A percentile compares a stretch with the other conserved stretches of the same genome.
These are phyloP conservation scores for Gadopsis bispinosus DNA, from an alignment of 2,797 vertebrate species.

Conservation along the genomic window DNA sequence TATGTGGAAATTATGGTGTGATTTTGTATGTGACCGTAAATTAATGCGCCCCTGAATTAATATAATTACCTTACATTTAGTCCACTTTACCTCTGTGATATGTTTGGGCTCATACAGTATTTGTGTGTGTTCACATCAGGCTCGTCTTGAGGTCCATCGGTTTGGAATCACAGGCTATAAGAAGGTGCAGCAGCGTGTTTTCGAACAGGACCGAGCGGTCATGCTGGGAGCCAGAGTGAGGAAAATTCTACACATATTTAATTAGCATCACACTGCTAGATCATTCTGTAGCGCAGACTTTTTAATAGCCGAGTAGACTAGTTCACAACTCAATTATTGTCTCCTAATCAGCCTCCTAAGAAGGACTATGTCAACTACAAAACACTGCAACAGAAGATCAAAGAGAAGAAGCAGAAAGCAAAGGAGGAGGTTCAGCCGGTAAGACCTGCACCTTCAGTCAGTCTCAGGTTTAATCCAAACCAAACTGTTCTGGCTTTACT, in stretches of 20 bases:
- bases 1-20: neutral
- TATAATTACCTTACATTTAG: neutral
- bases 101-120: neutral
- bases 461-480: neutral
- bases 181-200: slow-evolving; percentile 92
- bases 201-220: slow-evolving; percentile 93
- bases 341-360: slow-evolving; percentile 87
- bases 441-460: slow-evolving; percentile 48
- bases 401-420: slow-evolving; percentile 84
- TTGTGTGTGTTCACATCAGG: slow-evolving; percentile 74
- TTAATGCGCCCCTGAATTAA: neutral
- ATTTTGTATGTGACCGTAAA: neutral
- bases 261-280: neutral
- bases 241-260: neutral
- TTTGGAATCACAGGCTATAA: slow-evolving; percentile 95
- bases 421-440: slow-evolving; percentile 85
- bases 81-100: neutral
- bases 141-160: slow-evolving; percentile 94
- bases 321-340: neutral
- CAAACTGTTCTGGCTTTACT: neutral
- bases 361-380: slow-evolving; percentile 92
- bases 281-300: neutral
- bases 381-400: slow-evolving; percentile 88
- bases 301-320: neutral
- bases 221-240: slow-evolving; percentile 95